Evolutionary conservation across 92 coral and sea anemone species (phyloP), one percentile per base, ranked within the genome.

Genomic region (Parazoanthus atlanticus): DNA sequence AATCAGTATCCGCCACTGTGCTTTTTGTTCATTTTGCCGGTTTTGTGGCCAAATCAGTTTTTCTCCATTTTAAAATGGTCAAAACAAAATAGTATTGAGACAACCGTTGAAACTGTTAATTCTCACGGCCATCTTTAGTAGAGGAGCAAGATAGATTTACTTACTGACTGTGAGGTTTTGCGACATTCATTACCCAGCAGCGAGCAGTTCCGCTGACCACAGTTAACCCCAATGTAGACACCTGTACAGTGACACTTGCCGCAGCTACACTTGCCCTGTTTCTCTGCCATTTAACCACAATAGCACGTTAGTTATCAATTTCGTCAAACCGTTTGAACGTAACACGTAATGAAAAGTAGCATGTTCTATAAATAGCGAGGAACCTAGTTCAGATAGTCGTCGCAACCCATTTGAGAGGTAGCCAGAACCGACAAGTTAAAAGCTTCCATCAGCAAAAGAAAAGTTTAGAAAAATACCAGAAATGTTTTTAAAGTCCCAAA

Each of bases 221-320:
- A 96, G 79, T 93, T 94, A 26, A 91, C 92, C 40, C 98, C 98
- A 82, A 86, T 87, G 78, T 88, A 93, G 29, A 88, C 91, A 36
- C 87, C 95, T 86, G 95, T 95, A 83, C 99, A 96, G 29, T 90
- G 86, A 86, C 99, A 96, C 58, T 89, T 90, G 34, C 98, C 96
- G 72, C 99, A 96, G 33, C 88, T 93, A 85, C 99, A 96, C 26
- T 76, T 83, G 46, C 99, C 99, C 49, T 93, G 96, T 84, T 69
- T 28, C 25, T 26, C 87, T 69, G 30, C 0, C 29, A 70, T 84
- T 12, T 29, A 66, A 36, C 46, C 29, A 43, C 76, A 67, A n/a
- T 17, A 38, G 17, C 77, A 84, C 41, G 9, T 70, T 67, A 84
- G 78, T 75, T 31, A 34, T 12, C 40, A 69, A 1, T 82, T 26